Evolutionary conservation across 2,113 vertebrate species (phyloP).

Genomic region (Strix uralensis): DNA sequence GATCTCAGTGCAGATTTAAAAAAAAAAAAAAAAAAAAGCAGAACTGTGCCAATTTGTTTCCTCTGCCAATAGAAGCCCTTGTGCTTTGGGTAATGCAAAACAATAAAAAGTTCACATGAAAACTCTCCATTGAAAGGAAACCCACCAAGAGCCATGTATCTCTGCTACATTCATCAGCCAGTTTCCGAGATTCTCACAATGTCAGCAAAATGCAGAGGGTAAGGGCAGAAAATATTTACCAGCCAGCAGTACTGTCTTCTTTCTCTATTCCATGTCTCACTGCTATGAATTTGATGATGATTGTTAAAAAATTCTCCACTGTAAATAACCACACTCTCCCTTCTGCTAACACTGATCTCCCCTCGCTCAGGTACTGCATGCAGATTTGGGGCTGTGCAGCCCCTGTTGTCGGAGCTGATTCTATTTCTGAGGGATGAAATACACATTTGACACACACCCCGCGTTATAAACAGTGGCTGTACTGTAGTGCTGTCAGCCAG

Average conservation of each 20-base stretch:
- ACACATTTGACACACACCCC: background rate
- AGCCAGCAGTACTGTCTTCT: background rate
- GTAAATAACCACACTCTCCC: background rate
- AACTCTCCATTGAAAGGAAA: conserved; percentile 69
- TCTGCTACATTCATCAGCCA: background rate
- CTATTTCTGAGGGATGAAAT: background rate
- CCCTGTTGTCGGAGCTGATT: background rate
- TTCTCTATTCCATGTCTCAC: background rate
- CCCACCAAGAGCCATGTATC: conserved; percentile 32
- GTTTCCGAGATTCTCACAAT: conserved; percentile 53
- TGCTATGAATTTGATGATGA: background rate
- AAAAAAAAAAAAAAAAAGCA: conserved; percentile 42
- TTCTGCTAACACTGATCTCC: background rate
- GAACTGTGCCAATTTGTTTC: conserved; percentile 71
- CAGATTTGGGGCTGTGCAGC: background rate
- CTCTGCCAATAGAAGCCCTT: conserved; percentile 69
- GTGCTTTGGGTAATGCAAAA: conserved; percentile 62
- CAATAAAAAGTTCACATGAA: conserved; percentile 75
- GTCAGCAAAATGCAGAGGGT: conserved; percentile 50
- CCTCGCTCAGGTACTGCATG: background rate
- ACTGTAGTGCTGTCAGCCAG: conserved; percentile 4
- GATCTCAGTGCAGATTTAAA: conserved; percentile 74
- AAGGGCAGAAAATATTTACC: conserved; percentile 22
- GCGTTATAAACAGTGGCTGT: background rate
- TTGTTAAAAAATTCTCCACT: background rate